Evolutionary conservation across 2,113 vertebrate species (phyloP).

Genomic region (Oncorhynchus nerka): DNA sequence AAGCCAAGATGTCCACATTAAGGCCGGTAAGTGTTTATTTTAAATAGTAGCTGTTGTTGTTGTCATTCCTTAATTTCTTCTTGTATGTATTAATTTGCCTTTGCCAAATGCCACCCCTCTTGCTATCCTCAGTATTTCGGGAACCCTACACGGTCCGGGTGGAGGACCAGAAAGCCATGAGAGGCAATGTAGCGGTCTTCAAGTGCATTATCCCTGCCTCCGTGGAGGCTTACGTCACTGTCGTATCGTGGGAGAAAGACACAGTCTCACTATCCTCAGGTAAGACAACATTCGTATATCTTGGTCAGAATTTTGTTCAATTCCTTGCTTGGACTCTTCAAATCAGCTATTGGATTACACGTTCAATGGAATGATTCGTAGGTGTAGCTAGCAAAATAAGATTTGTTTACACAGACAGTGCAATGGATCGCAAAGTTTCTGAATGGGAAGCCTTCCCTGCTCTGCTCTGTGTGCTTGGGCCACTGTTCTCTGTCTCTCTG

Average conservation of each 20-base stretch:
- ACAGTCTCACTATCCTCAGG: conserved; percentile 99
- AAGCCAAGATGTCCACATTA: conserved; percentile 99
- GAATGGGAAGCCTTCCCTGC: conserved; percentile 15
- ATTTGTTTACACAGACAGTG: not conserved
- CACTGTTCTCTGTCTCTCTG: not conserved
- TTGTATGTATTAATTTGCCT: not conserved
- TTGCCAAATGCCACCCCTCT: not conserved
- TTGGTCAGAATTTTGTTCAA: no score
- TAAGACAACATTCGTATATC: conserved; percentile 62
- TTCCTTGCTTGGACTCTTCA: not conserved
- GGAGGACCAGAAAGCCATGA: conserved; percentile 99
- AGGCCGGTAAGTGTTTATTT: conserved; percentile 85
- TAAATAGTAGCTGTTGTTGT: not conserved
- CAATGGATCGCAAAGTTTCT: conserved; percentile 12
- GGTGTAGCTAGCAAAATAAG: not conserved
- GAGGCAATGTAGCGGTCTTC: conserved; percentile 99
- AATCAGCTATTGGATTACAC: not conserved
- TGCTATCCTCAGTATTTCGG: conserved; percentile 82
- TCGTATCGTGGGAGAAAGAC: conserved; percentile 99
- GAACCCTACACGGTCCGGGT: conserved; percentile 98
- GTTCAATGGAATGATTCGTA: not conserved
- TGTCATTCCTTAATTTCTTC: not conserved
- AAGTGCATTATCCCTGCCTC: conserved; percentile 99
- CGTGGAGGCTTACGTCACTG: conserved; percentile 95
- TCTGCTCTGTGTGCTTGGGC: not conserved